Evolutionary conservation across 2,888 invertebrate genomes (phyloP).

Genomic region (Epinotia nisella): DNA sequence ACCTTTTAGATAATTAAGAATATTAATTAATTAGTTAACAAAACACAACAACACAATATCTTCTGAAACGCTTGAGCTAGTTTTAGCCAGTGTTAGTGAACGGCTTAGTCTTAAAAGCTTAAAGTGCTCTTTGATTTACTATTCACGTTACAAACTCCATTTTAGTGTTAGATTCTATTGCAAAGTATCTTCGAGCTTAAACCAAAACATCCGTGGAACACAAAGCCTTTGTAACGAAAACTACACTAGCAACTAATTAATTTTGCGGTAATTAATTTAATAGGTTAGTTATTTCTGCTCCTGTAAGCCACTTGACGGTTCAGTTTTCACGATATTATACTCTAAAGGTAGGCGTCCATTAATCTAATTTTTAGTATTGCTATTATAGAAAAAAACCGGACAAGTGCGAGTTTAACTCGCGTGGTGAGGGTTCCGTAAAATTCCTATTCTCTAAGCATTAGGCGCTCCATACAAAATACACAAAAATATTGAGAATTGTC

Average conservation of each 20-base stretch:
- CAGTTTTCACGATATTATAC: background rate
- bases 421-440: too few species aligned
- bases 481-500: too few species aligned
- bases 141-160: constrained; percentile 8
- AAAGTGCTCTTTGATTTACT: constrained; percentile 27
- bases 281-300: background rate
- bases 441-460: too few species aligned
- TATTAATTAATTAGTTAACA: background rate
- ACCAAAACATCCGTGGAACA: background rate
- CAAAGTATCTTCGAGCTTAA: background rate
- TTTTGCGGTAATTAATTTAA: background rate
- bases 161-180: constrained; percentile 1
- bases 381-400: too few species aligned
- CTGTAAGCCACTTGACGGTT: background rate
- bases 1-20: background rate
- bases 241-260: background rate
- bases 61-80: background rate
- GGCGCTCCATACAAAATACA: too few species aligned
- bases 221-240: constrained; percentile 8
- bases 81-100: constrained; percentile 11
- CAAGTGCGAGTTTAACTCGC: too few species aligned
- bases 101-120: constrained; percentile 16
- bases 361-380: too few species aligned
- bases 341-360: background rate
- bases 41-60: background rate